Evolutionary conservation across 2,113 vertebrate genomes (phyloP).

Genomic region (Stigmatopora nigra): DNA sequence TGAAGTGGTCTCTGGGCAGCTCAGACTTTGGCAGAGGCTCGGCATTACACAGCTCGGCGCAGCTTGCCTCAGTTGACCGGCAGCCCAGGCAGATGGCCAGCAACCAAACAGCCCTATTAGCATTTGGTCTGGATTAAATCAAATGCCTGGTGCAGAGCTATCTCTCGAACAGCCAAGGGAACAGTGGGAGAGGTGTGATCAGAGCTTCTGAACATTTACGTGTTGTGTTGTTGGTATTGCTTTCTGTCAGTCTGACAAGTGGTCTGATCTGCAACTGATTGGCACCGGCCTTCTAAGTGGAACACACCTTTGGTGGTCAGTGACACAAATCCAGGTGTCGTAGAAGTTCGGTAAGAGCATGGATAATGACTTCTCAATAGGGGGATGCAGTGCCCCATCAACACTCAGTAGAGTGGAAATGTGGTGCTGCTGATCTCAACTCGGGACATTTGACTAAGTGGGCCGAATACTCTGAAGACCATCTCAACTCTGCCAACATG

Average conservation of each 20-base stretch:
- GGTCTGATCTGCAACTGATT: neutral
- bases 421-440: no score
- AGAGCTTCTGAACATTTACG: constrained; percentile 18
- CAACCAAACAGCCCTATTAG: constrained; percentile 70
- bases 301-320: no score
- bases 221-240: neutral
- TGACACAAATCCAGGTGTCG: no score
- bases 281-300: no score
- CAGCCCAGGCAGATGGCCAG: constrained; percentile 70
- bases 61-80: constrained; percentile 58
- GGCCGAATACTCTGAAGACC: no score
- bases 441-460: no score
- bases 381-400: no score
- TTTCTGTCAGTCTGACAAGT: constrained; percentile 20
- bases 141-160: constrained; percentile 43
- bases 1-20: constrained; percentile 61
- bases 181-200: constrained; percentile 22
- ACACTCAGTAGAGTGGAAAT: no score
- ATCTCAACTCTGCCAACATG: no score
- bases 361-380: no score
- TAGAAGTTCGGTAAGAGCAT: no score
- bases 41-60: constrained; percentile 44
- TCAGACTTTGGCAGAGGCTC: constrained; percentile 49
- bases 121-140: constrained; percentile 74
- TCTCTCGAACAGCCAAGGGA: constrained; percentile 40